Evolutionary conservation across 2,888 invertebrate species (phyloP), one percentile per base, ranked within the genome.

Genomic region (Phalera bucephala): DNA sequence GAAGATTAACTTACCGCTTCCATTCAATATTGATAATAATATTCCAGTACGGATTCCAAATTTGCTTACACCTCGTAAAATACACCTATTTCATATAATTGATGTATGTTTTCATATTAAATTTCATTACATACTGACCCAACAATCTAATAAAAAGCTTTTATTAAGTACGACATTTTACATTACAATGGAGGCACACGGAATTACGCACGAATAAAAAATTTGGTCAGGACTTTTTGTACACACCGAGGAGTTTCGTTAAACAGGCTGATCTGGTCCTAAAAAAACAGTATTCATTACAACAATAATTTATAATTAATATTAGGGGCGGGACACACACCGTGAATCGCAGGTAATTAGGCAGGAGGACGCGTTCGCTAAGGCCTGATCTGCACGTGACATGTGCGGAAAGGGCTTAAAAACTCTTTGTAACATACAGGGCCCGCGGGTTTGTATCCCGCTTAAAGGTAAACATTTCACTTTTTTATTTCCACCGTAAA

Each of bases 321-420:
- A 76, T 73, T 56, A 68, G 61, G 65, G 66, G 51, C 29, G 55
- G 50, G 52, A 52, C 64, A 63, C 66, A 67, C 60, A 66, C 57
- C 66, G 72, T 81, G 80, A 80, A 82, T 82, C 72, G 74, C 68
- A 74, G 74, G 82, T 81, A 83, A 85, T 86, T 85, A 85, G 74
- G 71, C 62, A 55, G 52, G 53, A 67, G 51, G 56, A 57, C 52
- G 58, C 55, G 63, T 60, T 52, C 52, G 61, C 32, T 52, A 41
- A 35, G 46, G 43, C 54, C 55, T 33, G 53, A 62, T 42, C 67
- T 74, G 78, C 52, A 52, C 70, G 72, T 81, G 82, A 80, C 72
- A 71, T 67, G 67, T 66, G 69, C 62, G 64, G 52, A 48, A 68
- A 56, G 60, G 72, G 72, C 66, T 74, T 72, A 74, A 76, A 80